These are phyloP conservation scores for Drosophila equinoxialis DNA, from an alignment of 1,140 invertebrate genomes.

Conservation along the genomic window DNA sequence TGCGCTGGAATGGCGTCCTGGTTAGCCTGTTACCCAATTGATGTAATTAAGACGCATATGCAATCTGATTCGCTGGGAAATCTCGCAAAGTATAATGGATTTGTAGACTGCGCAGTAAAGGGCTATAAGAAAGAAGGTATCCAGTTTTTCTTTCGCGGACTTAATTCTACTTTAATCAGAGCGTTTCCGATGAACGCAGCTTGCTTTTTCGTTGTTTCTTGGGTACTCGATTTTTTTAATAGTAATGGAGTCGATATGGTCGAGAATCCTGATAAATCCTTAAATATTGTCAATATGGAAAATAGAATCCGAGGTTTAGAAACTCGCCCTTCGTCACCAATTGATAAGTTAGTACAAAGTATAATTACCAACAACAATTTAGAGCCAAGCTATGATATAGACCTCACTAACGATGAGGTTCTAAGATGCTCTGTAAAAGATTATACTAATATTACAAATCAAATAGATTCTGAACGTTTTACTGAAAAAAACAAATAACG, in stretches of 20 bases:
- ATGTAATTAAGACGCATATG: constrained; percentile 94
- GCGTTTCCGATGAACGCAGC: constrained; percentile 97
- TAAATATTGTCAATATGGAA: constrained; percentile 57
- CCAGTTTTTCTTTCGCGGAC: constrained; percentile 87
- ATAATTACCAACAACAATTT: constrained; percentile 46
- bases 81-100: constrained; percentile 86
- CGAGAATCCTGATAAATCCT: constrained; percentile 30
- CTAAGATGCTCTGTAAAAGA: not conserved
- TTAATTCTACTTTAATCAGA: constrained; percentile 90
- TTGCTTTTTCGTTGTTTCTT: constrained; percentile 93
- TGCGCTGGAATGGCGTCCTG: constrained; percentile 93
- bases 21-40: constrained; percentile 93
- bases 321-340: constrained; percentile 2
- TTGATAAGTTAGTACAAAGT: constrained; percentile 56
- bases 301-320: constrained; percentile 38
- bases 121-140: constrained; percentile 89
- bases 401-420: not conserved
- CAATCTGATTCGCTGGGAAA: constrained; percentile 88
- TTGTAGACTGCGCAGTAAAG: constrained; percentile 88
- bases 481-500: not conserved
- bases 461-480: not conserved
- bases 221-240: constrained; percentile 84
- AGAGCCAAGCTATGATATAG: not conserved
- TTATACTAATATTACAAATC: not conserved
- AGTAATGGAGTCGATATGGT: constrained; percentile 53